phyloP scores from a whole-genome alignment of 2,888 invertebrate species.

The Xanthia togata region DNA sequence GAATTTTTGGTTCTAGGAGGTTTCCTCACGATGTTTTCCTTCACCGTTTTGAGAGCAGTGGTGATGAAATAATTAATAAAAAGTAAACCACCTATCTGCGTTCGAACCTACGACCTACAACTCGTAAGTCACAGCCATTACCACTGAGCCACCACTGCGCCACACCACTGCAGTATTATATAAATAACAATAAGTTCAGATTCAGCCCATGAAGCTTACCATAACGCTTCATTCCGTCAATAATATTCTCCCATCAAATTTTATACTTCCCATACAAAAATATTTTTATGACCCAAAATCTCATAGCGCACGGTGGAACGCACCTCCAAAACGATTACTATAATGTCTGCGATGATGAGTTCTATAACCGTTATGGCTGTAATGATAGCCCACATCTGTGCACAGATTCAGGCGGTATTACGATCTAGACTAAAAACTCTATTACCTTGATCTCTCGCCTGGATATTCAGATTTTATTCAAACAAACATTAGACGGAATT shows the following conservation, averaged over 20 bases:
- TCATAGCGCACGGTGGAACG: slow-evolving; percentile 63
- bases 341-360: slow-evolving; percentile 84
- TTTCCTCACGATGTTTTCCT: no score
- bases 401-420: slow-evolving; percentile 63
- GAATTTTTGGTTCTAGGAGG: no score
- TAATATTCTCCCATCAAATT: slow-evolving; percentile 37
- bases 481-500: slow-evolving; percentile 38
- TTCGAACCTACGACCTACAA: no score
- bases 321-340: slow-evolving; percentile 76
- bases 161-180: not conserved
- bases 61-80: no score
- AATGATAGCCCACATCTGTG: slow-evolving; percentile 83
- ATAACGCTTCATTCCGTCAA: slow-evolving; percentile 25
- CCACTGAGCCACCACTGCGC: no score
- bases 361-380: slow-evolving; percentile 84
- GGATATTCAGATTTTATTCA: slow-evolving; percentile 57
- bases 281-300: slow-evolving; percentile 32
- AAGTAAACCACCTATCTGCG: no score
- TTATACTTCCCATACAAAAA: slow-evolving; percentile 45
- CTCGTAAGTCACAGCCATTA: no score
- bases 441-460: slow-evolving; percentile 33
- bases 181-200: slow-evolving; percentile 2
- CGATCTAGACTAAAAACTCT: slow-evolving; percentile 56
- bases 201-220: not conserved
- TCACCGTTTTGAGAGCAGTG: no score